A percentile compares a stretch with the other conserved stretches of the same genome.
Evolutionary conservation across 2,888 invertebrate species (phyloP).

Genomic region (Melanchra persicariae): DNA sequence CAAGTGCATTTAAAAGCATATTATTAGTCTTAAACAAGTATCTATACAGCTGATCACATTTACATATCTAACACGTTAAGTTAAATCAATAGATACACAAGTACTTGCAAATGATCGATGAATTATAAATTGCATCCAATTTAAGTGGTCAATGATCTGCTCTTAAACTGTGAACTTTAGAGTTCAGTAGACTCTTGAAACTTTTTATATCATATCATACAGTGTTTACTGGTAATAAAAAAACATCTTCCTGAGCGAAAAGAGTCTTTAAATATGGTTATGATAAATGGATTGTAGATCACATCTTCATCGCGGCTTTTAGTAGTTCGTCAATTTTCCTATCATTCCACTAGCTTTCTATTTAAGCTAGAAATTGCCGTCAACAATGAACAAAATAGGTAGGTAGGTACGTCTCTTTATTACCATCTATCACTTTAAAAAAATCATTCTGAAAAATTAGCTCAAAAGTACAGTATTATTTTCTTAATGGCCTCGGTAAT

Average conservation of each 20-base stretch:
- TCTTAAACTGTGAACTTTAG: constrained; percentile 29
- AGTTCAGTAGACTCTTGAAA: constrained; percentile 34
- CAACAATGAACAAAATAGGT: background rate
- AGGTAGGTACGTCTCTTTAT: too few species aligned
- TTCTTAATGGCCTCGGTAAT: too few species aligned
- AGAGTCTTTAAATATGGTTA: background rate
- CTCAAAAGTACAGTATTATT: too few species aligned
- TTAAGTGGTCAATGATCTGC: constrained; percentile 22
- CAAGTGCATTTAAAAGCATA: background rate
- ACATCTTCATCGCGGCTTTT: background rate
- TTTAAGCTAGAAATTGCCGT: too few species aligned
- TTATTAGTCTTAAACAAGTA: constrained; percentile 11
- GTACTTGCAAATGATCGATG: constrained; percentile 15
- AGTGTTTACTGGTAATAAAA: background rate
- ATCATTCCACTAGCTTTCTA: background rate
- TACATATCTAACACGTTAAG: background rate
- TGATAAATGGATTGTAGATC: constrained; percentile 12
- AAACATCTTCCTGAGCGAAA: constrained; percentile 18
- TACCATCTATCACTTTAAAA: too few species aligned
- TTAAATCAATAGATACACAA: constrained; percentile 4
- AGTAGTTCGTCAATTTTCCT: background rate
- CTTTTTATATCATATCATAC: constrained; percentile 35
- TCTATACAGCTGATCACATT: constrained; percentile 20
- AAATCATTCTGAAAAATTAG: too few species aligned
- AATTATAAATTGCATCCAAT: constrained; percentile 23